phyloP scores from a whole-genome alignment of 2,888 invertebrate genomes.

The Caenorhabditis sp. region DNA sequence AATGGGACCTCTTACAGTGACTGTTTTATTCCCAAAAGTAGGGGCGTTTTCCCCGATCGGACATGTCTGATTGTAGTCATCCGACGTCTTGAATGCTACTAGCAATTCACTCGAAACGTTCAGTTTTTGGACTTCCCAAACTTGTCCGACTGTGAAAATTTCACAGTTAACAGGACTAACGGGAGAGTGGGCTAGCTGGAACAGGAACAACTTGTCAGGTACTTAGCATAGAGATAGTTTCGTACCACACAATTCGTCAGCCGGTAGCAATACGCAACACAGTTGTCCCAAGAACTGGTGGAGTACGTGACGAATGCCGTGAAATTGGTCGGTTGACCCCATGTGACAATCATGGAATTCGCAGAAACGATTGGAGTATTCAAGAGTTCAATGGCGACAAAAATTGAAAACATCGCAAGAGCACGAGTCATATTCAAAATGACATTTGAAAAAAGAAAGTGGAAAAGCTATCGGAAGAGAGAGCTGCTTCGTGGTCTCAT shows the following conservation, averaged over 20 bases:
- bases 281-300: conserved; percentile 18
- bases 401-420: too few relatives aligned
- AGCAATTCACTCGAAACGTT: background rate
- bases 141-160: conserved; percentile 1
- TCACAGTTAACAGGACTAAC: conserved; percentile 4
- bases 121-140: conserved; percentile 23
- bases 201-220: background rate
- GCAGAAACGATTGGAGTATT: background rate
- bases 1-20: conserved; percentile 16
- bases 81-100: conserved; percentile 25
- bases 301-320: background rate
- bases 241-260: conserved; percentile 25
- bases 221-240: background rate
- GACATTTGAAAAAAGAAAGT: too few relatives aligned
- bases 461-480: background rate
- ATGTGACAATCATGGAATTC: conserved; percentile 33
- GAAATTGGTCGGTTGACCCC: conserved; percentile 20
- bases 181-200: conserved; percentile 20
- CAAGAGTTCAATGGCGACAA: background rate
- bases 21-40: conserved; percentile 22
- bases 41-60: conserved; percentile 32
- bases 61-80: background rate
- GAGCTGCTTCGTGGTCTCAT: background rate
- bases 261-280: conserved; percentile 21
- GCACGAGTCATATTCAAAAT: too few relatives aligned